Conservation (phyloP, 2,888 invertebrate species). For the Conchocele bisecta region DNA sequence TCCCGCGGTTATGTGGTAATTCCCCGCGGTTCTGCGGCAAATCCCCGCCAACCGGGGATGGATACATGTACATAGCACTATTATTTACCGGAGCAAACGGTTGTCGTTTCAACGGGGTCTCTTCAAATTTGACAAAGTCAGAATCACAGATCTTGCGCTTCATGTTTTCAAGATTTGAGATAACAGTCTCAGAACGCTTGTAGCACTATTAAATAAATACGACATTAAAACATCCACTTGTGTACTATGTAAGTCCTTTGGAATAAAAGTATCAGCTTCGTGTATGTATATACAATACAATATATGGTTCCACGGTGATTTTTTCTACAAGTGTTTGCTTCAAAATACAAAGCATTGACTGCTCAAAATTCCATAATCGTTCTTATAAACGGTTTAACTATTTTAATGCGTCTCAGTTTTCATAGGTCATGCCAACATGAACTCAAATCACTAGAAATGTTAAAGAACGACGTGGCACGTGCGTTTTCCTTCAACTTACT, state of each 20-base stretch:
- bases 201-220: background rate
- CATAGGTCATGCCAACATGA: conserved; percentile 1
- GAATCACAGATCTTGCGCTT: background rate
- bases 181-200: no score
- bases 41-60: no score
- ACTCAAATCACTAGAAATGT: background rate
- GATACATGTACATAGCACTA: background rate
- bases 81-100: background rate
- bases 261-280: background rate
- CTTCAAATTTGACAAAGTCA: background rate
- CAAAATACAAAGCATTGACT: no score
- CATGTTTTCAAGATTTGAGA: no score
- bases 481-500: background rate
- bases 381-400: background rate
- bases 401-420: conserved; percentile 4
- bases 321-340: no score
- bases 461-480: background rate
- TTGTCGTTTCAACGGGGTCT: background rate
- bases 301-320: no score
- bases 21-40: no score
- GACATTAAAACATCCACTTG: background rate
- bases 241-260: background rate
- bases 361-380: background rate
- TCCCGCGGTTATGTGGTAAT: no score
- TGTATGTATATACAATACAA: no score